Base-by-base conservation (phyloP, 2,113 vertebrate genomes). In the Sebastes schlegelii region DNA sequence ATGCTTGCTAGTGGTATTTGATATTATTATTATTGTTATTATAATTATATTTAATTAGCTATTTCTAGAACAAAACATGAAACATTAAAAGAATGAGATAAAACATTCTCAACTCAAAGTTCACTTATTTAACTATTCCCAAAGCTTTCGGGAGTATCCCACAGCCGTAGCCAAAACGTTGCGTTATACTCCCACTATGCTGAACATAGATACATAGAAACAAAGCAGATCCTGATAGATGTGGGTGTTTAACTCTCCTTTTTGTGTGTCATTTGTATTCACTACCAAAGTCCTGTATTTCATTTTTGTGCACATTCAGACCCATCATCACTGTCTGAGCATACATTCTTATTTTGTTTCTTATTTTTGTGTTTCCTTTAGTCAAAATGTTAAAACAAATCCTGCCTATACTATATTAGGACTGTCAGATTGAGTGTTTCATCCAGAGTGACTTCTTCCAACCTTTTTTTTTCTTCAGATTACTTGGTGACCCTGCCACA, bases 401-500 rank as follows among this genome's bases (percentile, higher is more conserved):
- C 6, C 11, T 45, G 8, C 45, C 23, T 40, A 43, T 49, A 2
- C 5, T 34, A 12, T 13, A 54, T 42, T 6, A 13, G 21, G 0
- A 67, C 8, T 26, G 12, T 58, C 49, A 69, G 16, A 49, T 49
- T 19, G 6, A 42, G 10, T 70, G 9, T 45, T 60, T 60, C 43
- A 49, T 69, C 48, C 46, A 12, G 55, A n/a, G 14, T 57, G 42
- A 61, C 23, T 26, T 46, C 11, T 26, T 52, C 8, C 17, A 14
- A 13, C 8, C 17, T 9, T 26, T 42, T 12, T 21, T 16, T 17
- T 54, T 55, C 54, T 68, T 43, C 93, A 99, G 98, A 98, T 94
- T 93, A 98, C 92, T 96, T 99, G 77, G 94, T 94, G 72, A 97
- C 94, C 2, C 92, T 99, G 52, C 97, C 97, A 21, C 98, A 99